Evolutionary conservation across 1,140 invertebrate species (phyloP), one percentile per base, ranked within the genome.

Genomic region (Druon quercuslanigerum): DNA sequence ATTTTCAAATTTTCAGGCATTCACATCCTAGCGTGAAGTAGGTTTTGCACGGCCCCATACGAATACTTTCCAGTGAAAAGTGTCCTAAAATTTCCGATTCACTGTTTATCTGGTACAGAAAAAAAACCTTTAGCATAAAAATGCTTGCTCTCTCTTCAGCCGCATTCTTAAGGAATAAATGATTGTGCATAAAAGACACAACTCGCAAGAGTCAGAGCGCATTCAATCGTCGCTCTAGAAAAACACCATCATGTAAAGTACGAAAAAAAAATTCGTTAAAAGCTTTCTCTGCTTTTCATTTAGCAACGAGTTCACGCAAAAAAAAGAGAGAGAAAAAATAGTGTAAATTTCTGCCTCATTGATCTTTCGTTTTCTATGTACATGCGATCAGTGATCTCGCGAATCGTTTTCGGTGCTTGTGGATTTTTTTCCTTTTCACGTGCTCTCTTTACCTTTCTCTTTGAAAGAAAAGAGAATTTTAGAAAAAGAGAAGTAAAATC

Each of bases 341-440:
- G 60, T 66, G 25, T 25, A 40, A 66, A 66, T 66, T 66, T 66
- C 60, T 66, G n/a, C 60, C 60, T 66, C 33, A 66, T 66, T 66
- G 60, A 66, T 66, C 40, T 66, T 66, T 66, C 60, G 25, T 66
- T 66, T 33, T 66, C 33, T 40, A 66, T 66, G 46, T 13, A 11
- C 40, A 66, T 33, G 14, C 60, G 20, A 66, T 66, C 57, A 66
- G 25, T 66, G 6, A 66, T 66, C 57, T 66, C 25, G 56, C 56
- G 57, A 66, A 54, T 54, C n/a, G 52, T 17, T 54, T 17, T n/a
- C 6, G 52, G 52, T 66, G 57, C 57, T 66, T 33, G 25, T 66
- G 25, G 25, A 66, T 40, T 66, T 33, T 66, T 66, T 25, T 33
- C 14, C 40, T 25, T 66, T 20, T 56, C 54, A 17, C 54, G 8